Conservation (phyloP, 30 jellyfish, hydroid and myxozoan genomes). For the Rhopilema esculentum region DNA sequence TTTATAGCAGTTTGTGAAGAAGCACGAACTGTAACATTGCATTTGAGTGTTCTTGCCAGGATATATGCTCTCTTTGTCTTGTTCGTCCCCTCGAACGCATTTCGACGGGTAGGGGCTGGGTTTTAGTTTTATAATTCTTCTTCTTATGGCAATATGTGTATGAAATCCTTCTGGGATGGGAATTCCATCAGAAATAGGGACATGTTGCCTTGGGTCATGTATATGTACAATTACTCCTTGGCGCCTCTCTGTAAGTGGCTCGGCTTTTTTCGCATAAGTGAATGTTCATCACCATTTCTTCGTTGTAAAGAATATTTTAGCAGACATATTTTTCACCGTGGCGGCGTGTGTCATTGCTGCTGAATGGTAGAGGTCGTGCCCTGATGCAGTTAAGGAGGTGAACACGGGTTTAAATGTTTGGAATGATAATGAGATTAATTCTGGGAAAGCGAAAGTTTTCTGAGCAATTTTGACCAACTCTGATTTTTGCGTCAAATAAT, state of each 20-base stretch:
- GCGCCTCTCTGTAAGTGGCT: neutral
- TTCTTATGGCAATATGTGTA: neutral
- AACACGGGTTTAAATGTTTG: conserved; percentile 19
- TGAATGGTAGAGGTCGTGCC: conserved; percentile 19
- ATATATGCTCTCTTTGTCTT: neutral
- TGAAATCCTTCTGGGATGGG: conserved; percentile 27
- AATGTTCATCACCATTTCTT: neutral
- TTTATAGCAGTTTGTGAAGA: neutral
- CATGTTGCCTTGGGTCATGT: conserved; percentile 17
- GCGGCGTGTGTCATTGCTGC: no score
- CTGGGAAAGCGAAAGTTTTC: conserved; percentile 23
- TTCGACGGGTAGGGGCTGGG: conserved; percentile 30
- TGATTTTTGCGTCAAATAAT: neutral
- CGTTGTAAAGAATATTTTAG: conserved; percentile 23
- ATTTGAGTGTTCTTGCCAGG: conserved; percentile 11
- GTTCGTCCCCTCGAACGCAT: neutral
- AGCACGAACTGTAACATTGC: conserved; percentile 15
- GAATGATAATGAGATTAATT: neutral
- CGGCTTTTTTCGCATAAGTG: neutral
- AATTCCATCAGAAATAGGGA: neutral
- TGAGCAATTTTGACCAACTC: neutral
- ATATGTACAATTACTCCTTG: conserved; percentile 5
- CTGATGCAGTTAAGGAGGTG: no score
- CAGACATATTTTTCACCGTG: conserved; percentile 14
- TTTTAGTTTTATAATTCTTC: neutral